These are phyloP conservation scores for Chouioia cunea DNA, from an alignment of 2,888 invertebrate species.

Conservation along the genomic window DNA sequence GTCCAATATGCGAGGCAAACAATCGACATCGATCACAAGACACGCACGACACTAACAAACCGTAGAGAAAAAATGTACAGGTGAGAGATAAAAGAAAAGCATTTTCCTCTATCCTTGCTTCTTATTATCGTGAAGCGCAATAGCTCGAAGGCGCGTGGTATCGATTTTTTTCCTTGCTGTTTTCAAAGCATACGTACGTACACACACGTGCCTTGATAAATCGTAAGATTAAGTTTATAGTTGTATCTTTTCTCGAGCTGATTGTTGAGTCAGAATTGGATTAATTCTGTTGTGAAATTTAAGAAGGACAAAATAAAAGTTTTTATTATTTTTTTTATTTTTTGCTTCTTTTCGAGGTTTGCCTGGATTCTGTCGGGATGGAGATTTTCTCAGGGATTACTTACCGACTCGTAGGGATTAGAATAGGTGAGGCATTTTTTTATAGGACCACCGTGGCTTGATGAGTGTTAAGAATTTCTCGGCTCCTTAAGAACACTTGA, in stretches of 20 bases:
- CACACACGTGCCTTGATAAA: slow-evolving; percentile 18
- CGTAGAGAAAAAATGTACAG: slow-evolving; percentile 7
- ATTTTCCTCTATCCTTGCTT: background rate
- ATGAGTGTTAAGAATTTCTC: too few species aligned
- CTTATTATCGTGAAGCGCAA: slow-evolving; percentile 17
- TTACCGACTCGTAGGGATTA: too few species aligned
- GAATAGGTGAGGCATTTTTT: too few species aligned
- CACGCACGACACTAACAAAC: background rate
- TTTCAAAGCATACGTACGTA: background rate
- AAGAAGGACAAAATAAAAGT: background rate
- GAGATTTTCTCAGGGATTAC: background rate
- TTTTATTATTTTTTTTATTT: background rate
- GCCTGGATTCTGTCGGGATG: background rate
- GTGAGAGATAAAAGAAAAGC: slow-evolving; percentile 13
- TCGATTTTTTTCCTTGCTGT: slow-evolving; percentile 12
- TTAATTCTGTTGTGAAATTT: background rate
- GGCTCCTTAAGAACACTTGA: too few species aligned
- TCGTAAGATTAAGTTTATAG: slow-evolving; percentile 28
- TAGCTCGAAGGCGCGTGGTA: background rate
- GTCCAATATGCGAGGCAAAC: background rate
- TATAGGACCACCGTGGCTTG: too few species aligned
- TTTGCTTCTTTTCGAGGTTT: background rate
- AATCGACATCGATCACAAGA: slow-evolving; percentile 27
- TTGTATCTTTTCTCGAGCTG: too few species aligned
- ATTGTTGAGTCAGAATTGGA: too few species aligned